Evolutionary conservation across 2,888 invertebrate species (phyloP).

Genomic region (Dendrolimus pini): DNA sequence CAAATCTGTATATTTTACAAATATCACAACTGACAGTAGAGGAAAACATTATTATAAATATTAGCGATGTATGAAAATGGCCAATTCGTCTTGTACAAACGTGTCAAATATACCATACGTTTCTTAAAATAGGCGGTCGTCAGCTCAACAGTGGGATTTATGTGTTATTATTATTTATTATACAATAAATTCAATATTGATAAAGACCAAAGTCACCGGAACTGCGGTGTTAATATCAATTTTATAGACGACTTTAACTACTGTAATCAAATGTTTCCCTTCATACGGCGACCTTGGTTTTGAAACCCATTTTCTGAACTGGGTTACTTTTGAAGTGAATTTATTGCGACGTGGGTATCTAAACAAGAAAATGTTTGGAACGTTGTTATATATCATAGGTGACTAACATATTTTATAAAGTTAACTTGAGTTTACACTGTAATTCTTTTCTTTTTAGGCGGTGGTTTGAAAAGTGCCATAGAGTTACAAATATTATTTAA

Average conservation of each 20-base stretch:
- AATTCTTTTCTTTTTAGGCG: slow-evolving; percentile 26
- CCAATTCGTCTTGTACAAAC: no score
- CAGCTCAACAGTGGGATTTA: no score
- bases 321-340: slow-evolving; percentile 56
- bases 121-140: no score
- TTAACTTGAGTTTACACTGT: slow-evolving; percentile 36
- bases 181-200: slow-evolving; percentile 16
- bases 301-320: slow-evolving; percentile 39
- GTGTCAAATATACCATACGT: no score
- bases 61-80: no score
- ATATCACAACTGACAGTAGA: no score
- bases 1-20: no score
- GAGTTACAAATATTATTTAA: slow-evolving; percentile 17
- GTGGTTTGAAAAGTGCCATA: slow-evolving; percentile 18
- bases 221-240: slow-evolving; percentile 17
- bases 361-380: slow-evolving; percentile 11
- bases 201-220: slow-evolving; percentile 23
- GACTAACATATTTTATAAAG: slow-evolving; percentile 43
- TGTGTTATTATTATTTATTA: no score
- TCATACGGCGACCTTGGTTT: slow-evolving; percentile 38
- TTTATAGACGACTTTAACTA: slow-evolving; percentile 35
- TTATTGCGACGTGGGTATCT: slow-evolving; percentile 30
- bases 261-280: slow-evolving; percentile 24
- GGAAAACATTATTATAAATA: no score
- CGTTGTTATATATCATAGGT: slow-evolving; percentile 9